phyloP scores from a whole-genome alignment of 2,888 invertebrate species.

The Halocaridina rubra region DNA sequence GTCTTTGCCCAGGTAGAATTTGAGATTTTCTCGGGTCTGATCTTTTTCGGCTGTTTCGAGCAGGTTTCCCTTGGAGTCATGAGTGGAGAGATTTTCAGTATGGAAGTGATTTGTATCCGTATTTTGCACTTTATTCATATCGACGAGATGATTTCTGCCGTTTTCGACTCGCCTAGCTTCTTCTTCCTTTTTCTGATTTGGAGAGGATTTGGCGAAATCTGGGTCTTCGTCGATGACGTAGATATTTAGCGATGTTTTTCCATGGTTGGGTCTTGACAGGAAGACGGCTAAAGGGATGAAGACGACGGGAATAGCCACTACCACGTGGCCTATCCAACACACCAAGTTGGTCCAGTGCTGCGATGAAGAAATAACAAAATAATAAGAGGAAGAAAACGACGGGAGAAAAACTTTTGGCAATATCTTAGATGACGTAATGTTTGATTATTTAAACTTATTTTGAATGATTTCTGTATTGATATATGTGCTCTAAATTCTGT shows the following conservation, averaged over 20 bases:
- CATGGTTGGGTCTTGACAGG: not conserved
- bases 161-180: not conserved
- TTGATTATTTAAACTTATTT: too few relatives aligned
- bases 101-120: not conserved
- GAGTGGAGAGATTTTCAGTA: not conserved
- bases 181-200: not conserved
- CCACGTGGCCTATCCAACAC: constrained; percentile 25
- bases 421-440: too few relatives aligned
- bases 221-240: not conserved
- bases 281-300: constrained; percentile 34
- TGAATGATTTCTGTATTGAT: too few relatives aligned
- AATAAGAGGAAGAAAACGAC: too few relatives aligned
- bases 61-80: not conserved
- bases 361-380: not conserved
- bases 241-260: not conserved
- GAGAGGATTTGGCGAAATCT: not conserved
- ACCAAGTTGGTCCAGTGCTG: constrained; percentile 38
- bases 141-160: not conserved
- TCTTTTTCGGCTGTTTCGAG: not conserved
- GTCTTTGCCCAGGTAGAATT: constrained; percentile 31
- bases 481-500: too few relatives aligned
- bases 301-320: constrained; percentile 32
- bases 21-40: constrained; percentile 2
- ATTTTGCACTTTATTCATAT: not conserved
- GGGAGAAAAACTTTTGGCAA: too few relatives aligned